Evolutionary conservation across 2,113 vertebrate genomes (phyloP).

Genomic region (Sander lucioperca): DNA sequence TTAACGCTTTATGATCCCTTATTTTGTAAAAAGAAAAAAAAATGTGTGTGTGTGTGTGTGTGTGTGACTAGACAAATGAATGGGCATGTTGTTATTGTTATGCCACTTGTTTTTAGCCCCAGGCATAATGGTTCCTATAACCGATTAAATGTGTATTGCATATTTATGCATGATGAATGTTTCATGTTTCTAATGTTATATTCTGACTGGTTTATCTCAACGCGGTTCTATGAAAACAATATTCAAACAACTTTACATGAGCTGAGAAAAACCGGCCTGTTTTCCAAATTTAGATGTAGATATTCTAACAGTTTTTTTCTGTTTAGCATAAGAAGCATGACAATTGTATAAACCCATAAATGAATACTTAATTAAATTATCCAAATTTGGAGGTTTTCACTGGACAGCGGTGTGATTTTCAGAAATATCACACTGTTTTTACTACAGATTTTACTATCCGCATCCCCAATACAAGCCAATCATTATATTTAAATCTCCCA

Average conservation of each 20-base stretch:
- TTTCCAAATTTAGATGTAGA: neutral
- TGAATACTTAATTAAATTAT: neutral
- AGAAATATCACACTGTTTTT: neutral
- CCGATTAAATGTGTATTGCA: neutral
- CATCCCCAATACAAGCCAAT: neutral
- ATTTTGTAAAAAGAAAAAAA: neutral
- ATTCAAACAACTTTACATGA: neutral
- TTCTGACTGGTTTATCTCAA: neutral
- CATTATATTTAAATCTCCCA: neutral
- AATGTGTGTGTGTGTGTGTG: neutral
- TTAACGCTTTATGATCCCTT: neutral
- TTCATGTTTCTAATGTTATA: neutral
- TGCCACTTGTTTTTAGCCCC: neutral
- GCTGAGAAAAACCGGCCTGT: neutral
- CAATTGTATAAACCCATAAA: neutral
- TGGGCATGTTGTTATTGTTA: neutral
- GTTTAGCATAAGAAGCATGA: neutral
- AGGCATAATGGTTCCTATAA: constrained; percentile 22
- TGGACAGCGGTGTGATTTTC: neutral
- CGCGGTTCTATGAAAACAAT: neutral
- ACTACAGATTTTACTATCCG: neutral
- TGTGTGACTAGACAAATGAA: neutral
- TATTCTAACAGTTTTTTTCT: neutral
- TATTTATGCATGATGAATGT: neutral
- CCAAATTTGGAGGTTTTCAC: neutral